Evolutionary conservation across 2,113 vertebrate species (phyloP).

Genomic region (Bubo scandiacus): DNA sequence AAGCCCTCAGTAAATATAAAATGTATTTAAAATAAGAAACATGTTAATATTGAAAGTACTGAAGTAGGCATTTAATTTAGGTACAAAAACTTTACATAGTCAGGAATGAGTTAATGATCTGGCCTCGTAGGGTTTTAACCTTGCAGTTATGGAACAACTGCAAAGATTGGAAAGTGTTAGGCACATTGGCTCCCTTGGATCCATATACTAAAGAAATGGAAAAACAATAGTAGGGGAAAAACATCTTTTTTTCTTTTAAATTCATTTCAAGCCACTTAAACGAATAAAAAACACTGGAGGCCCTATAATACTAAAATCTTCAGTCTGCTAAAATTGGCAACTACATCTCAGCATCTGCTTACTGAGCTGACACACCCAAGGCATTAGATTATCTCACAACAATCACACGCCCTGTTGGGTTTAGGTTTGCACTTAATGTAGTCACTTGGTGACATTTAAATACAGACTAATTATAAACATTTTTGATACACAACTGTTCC

Average conservation of each 20-base stretch:
- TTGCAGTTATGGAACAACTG: slow-evolving; percentile 51
- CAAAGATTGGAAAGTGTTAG: slow-evolving; percentile 56
- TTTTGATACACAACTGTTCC: not conserved
- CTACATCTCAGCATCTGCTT: slow-evolving; percentile 30
- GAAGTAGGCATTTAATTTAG: not conserved
- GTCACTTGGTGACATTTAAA: slow-evolving; percentile 30
- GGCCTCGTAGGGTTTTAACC: not conserved
- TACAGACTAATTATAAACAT: not conserved
- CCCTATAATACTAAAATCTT: not conserved
- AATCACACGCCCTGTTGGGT: not conserved
- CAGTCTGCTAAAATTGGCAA: slow-evolving; percentile 29
- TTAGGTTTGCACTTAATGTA: slow-evolving; percentile 17
- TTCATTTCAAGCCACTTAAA: slow-evolving; percentile 38
- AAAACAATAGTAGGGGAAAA: slow-evolving; percentile 59
- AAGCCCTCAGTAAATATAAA: not conserved
- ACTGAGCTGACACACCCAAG: slow-evolving; percentile 43
- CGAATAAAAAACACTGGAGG: slow-evolving; percentile 6
- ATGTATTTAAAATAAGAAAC: not conserved
- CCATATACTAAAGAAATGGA: slow-evolving; percentile 47
- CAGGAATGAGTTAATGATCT: slow-evolving; percentile 35
- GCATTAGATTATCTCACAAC: slow-evolving; percentile 24
- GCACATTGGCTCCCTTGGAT: slow-evolving; percentile 20
- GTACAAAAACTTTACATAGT: not conserved
- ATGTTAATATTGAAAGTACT: not conserved
- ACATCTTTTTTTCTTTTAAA: slow-evolving; percentile 12